phyloP scores from a whole-genome alignment of 2,888 invertebrate genomes.

The Rotaria magnacalcarata region DNA sequence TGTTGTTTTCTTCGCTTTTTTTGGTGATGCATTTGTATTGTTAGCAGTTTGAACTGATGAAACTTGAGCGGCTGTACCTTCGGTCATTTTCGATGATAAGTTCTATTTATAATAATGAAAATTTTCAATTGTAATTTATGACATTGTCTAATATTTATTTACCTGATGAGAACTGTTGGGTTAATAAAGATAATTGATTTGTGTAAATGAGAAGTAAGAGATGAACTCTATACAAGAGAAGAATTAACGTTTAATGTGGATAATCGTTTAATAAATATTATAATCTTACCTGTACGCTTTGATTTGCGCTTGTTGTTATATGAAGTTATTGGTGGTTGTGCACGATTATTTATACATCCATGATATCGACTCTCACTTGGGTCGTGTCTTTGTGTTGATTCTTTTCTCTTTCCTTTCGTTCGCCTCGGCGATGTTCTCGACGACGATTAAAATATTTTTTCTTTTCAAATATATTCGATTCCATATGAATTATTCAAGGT shows the following conservation, averaged over 20 bases:
- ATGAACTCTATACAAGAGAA: not conserved
- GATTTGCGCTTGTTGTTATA: not conserved
- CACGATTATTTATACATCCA: not conserved
- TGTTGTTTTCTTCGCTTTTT: not conserved
- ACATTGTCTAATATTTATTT: no score
- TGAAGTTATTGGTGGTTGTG: not conserved
- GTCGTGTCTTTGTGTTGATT: not conserved
- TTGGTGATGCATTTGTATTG: not conserved
- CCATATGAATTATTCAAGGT: no score
- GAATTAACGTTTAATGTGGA: not conserved
- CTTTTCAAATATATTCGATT: not conserved
- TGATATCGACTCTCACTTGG: constrained; percentile 16
- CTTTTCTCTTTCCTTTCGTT: constrained; percentile 1
- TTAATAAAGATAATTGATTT: not conserved
- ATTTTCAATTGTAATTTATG: no score
- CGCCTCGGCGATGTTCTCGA: not conserved
- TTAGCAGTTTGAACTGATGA: not conserved
- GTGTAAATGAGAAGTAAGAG: not conserved
- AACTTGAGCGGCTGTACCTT: not conserved
- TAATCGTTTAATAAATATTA: not conserved
- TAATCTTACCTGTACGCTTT: not conserved
- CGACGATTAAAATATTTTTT: not conserved
- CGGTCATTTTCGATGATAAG: constrained; percentile 11
- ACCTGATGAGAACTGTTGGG: constrained; percentile 34
- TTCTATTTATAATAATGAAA: not conserved